Evolutionary conservation across 1,140 invertebrate species (phyloP).

Genomic region (Battus philenor): DNA sequence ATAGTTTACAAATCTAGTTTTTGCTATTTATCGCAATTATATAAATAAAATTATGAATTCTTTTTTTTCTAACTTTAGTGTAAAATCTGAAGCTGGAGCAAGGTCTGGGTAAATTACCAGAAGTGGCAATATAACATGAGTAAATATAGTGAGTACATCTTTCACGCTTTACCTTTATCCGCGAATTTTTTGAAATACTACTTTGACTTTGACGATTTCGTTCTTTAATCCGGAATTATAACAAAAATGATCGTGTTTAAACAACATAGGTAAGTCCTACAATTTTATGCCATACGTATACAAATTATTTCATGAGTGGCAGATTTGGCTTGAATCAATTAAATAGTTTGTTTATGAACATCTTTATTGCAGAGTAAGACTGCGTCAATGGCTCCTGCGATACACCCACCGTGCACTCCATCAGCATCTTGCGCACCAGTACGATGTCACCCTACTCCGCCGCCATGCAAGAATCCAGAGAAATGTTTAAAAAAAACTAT

Average conservation of each 20-base stretch:
- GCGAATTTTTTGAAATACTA: neutral
- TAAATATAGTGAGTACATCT: constrained; percentile 51
- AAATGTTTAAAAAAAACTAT: constrained; percentile 50
- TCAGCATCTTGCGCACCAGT: constrained; percentile 49
- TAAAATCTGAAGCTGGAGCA: constrained; percentile 42
- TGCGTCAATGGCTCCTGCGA: constrained; percentile 43
- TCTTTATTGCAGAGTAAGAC: constrained; percentile 44
- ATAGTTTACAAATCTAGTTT: neutral
- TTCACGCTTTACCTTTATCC: constrained; percentile 18
- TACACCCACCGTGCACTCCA: constrained; percentile 56
- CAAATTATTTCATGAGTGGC: constrained; percentile 19
- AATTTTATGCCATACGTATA: constrained; percentile 24
- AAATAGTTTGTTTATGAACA: constrained; percentile 6
- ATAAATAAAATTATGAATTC: constrained; percentile 16
- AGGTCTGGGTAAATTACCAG: constrained; percentile 30
- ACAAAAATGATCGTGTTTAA: constrained; percentile 10
- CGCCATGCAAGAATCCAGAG: constrained; percentile 54
- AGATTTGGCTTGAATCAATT: constrained; percentile 35
- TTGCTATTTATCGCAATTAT: neutral
- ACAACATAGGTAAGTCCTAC: constrained; percentile 31
- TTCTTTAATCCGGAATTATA: neutral
- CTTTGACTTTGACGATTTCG: neutral
- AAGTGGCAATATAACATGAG: constrained; percentile 47
- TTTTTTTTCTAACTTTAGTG: constrained; percentile 49
- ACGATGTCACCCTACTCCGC: constrained; percentile 53